Evolutionary conservation across 1,140 invertebrate species (phyloP), one percentile per base, ranked within the genome.

Genomic region (Calephelis nemesis): DNA sequence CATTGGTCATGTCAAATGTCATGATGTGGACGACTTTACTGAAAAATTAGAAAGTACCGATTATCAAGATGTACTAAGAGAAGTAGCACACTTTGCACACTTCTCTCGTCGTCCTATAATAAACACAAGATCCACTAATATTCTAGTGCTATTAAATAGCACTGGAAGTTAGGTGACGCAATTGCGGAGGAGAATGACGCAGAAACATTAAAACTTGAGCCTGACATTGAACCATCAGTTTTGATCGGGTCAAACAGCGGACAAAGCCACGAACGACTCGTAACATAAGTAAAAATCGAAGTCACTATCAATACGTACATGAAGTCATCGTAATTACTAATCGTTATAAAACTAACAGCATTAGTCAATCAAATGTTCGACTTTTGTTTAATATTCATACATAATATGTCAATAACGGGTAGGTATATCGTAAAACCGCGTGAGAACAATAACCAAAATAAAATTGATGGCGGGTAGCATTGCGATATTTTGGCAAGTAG

Each of bases 401-500:
- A 30, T 30, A 54, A 54, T 52, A 54, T 30, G 52, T 58, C 50
- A 58, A 52, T 66, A 52, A 8, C 11, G 45, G 30, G 50, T 54
- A 66, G 45, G 15, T 54, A 54, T 58, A 19, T 52, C 52, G 64
- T 49, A 39, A 66, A 66, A 58, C 52, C 64, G 70, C 73, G 71
- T 71, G 70, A 65, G 75, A 83, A 82, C 80, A 90, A 87, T 88
- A 77, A 88, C 83, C 81, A 87, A 91, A 91, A 89, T 91, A 91
- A 88, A 86, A 76, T 87, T 84, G 84, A 87, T 84, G 73, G 81
- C 78, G 78, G 73, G 77, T 78, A 84, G 79, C 81, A 79, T 75
- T 76, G 78, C 82, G 82, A 87, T 88, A 91, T 91, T 88, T 91
- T 91, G 88, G 88, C 87, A 88, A 85, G 83, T 83, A 83, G 81